Evolutionary conservation across 2,888 invertebrate genomes (phyloP).

Genomic region (Dolichomitus sp.): DNA sequence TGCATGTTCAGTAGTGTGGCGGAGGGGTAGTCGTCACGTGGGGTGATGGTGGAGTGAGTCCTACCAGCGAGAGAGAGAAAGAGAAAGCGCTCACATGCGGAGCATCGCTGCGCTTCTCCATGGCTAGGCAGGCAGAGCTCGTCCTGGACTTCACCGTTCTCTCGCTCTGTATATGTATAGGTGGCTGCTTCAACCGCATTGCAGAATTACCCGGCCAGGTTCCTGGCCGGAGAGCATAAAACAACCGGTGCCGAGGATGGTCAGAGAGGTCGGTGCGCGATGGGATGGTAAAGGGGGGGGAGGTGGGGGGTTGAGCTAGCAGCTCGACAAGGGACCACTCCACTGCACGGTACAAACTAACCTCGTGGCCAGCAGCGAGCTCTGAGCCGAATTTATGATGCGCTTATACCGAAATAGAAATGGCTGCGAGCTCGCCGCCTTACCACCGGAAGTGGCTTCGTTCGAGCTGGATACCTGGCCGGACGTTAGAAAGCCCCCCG

Average conservation of each 20-base stretch:
- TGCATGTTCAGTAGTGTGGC: conserved; percentile 60
- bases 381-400: conserved; percentile 81
- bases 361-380: conserved; percentile 62
- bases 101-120: conserved; percentile 52
- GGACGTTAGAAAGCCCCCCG: conserved; percentile 55
- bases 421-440: conserved; percentile 67
- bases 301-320: conserved; percentile 6
- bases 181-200: conserved; percentile 81
- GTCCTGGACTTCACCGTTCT: conserved; percentile 38
- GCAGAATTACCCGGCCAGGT: conserved; percentile 84
- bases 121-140: conserved; percentile 40
- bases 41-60: conserved; percentile 47
- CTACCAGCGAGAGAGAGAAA: conserved; percentile 48
- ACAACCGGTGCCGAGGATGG: conserved; percentile 77
- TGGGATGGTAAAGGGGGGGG: conserved; percentile 20
- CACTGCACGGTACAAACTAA: conserved; percentile 29
- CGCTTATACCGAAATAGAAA: conserved; percentile 83
- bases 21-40: conserved; percentile 60
- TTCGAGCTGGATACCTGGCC: conserved; percentile 65
- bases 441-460: conserved; percentile 62
- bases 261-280: conserved; percentile 60
- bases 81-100: conserved; percentile 16
- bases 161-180: conserved; percentile 67
- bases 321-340: conserved; percentile 41
- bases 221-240: conserved; percentile 82